phyloP scores from a whole-genome alignment of 2,888 invertebrate genomes.

The Eristalis pertinax region DNA sequence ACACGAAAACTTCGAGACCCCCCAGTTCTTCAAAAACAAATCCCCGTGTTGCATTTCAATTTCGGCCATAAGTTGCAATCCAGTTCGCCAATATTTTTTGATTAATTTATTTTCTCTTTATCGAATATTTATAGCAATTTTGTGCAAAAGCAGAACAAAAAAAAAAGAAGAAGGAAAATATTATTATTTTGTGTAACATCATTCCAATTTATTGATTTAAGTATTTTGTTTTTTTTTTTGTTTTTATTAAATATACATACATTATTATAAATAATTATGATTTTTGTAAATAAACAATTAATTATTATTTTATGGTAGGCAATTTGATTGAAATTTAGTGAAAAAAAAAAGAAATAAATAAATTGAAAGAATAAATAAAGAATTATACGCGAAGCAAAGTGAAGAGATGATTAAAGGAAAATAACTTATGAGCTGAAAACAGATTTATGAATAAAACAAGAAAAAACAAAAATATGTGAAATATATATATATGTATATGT shows the following conservation, averaged over 20 bases:
- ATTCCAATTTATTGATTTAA: slow-evolving; percentile 73
- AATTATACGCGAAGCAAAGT: slow-evolving; percentile 33
- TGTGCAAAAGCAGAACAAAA: slow-evolving; percentile 8
- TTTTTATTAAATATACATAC: slow-evolving; percentile 36
- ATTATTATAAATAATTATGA: slow-evolving; percentile 43
- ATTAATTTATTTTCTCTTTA: slow-evolving; percentile 7
- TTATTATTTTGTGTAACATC: slow-evolving; percentile 73
- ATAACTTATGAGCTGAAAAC: slow-evolving; percentile 66
- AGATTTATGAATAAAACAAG: slow-evolving; percentile 60
- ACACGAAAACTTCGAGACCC: too few species aligned
- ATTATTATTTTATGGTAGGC: slow-evolving; percentile 64
- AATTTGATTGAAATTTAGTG: slow-evolving; percentile 70
- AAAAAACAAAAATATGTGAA: slow-evolving; percentile 20
- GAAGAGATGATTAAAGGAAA: slow-evolving; percentile 16
- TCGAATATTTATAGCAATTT: slow-evolving; percentile 54
- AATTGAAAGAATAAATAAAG: slow-evolving; percentile 66
- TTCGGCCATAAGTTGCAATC: not conserved
- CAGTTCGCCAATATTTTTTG: not conserved
- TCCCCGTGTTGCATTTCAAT: not conserved
- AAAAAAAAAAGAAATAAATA: too few species aligned
- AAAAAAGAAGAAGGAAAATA: slow-evolving; percentile 8
- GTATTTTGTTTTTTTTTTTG: slow-evolving; percentile 52
- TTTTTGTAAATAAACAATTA: slow-evolving; percentile 67
- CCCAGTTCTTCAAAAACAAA: not conserved
- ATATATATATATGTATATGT: slow-evolving; percentile 14